Evolutionary conservation across 2,888 invertebrate genomes (phyloP), one percentile per base, ranked within the genome.

Genomic region (Yponomeuta cagnagella): DNA sequence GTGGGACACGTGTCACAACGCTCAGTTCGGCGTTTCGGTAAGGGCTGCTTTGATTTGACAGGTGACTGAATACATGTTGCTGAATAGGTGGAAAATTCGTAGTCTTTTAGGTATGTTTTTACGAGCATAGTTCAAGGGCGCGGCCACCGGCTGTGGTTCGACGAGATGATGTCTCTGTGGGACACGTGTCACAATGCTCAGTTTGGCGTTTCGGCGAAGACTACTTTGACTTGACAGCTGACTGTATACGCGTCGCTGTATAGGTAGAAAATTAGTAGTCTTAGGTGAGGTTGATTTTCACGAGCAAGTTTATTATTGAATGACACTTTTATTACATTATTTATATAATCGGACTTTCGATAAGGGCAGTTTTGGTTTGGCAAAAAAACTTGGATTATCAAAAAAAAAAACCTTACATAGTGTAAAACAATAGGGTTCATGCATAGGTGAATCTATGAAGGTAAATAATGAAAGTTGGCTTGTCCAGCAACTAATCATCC

Each of bases 111-210:
- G 5, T n/a, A 0, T 3, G 43, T 43, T 43, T 8, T 43, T 0
- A 43, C 43, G 6, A 43, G 43, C 9, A 43, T 43, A 43, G 8
- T 43, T 43, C 43, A 43, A 43, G 89, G 93, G 23, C 80, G 93
- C 2, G 96, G 96, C 0, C 95, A 95, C 82, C 92, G 95, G 76
- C 86, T 97, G 68, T 97, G 97, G 97, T 94, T 97, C 75, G 92
- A 95, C 70, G 95, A 97, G 79, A 90, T 97, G 6, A 94, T 97
- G 93, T 91, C 90, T 10, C 85, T 97, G 43, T 97, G 97, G 96
- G 94, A 95, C 75, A 93, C 94, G 2, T 96, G 96, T 84, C 95
- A 95, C 78, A 96, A 96, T 80, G 93, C 94, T 2, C 94, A 94
- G 2, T 86, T 90, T 48, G 96, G 96, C 92, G 95, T 88, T 69